Evolutionary conservation across 2,888 invertebrate species (phyloP).

Genomic region (Himalopsyche anomala): DNA sequence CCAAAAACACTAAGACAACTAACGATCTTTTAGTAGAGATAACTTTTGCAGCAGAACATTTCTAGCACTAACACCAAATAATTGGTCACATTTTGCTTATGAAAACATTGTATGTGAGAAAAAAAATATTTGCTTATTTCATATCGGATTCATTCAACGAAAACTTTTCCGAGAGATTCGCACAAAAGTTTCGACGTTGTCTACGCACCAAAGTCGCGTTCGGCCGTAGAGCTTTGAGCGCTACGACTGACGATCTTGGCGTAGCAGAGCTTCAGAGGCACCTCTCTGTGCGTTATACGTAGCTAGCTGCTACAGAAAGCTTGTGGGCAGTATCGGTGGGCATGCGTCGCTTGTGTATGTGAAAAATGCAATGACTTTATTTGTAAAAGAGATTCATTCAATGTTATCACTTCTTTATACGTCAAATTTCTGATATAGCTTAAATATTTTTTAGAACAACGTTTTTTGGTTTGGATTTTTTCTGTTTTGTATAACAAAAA

Average conservation of each 20-base stretch:
- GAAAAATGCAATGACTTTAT: neutral
- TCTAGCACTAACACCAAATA: neutral
- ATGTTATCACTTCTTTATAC: no score
- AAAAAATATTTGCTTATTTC: neutral
- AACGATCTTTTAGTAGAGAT: neutral
- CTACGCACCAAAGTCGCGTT: constrained; percentile 16
- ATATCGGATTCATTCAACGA: neutral
- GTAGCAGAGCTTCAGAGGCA: constrained; percentile 5
- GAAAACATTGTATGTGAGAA: neutral
- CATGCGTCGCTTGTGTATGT: neutral
- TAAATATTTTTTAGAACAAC: no score
- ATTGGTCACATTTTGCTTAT: neutral
- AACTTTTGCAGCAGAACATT: neutral
- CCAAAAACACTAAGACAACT: neutral
- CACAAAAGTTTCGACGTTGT: neutral
- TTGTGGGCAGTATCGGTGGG: neutral
- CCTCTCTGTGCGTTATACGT: neutral
- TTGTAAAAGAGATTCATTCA: neutral
- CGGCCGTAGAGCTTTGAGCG: constrained; percentile 26
- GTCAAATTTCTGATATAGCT: no score
- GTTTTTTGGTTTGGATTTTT: no score
- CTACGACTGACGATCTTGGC: constrained; percentile 26
- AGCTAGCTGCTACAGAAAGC: neutral
- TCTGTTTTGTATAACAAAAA: no score
- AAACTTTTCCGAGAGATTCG: neutral